Base-by-base conservation (phyloP, 2,113 vertebrate species). In the Ciconia maguari region DNA sequence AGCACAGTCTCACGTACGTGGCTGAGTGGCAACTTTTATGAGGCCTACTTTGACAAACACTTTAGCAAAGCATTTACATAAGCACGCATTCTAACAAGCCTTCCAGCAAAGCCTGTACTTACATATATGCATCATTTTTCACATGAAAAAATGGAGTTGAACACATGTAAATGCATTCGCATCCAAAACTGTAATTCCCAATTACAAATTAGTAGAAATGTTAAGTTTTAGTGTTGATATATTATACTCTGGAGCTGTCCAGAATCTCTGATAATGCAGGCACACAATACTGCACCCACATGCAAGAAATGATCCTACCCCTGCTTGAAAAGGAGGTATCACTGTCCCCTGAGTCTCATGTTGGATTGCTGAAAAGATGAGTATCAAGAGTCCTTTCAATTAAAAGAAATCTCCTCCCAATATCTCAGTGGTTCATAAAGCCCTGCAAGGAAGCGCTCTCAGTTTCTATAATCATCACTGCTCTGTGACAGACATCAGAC, bases 311-410 rank as follows among this genome's bases (percentile, higher is more conserved):
- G 0, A 72, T 42, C 26, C 25, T 27, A 62, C 25, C 4, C 20
- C 60, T 61, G 24, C 27, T n/a, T 74, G 34, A 16, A 65, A 91
- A 70, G 34, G 16, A 48, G 12, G 12, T 24, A 48, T 6, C 1
- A 0, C 55, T 38, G 11, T 46, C 10, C 22, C 7, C 5, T 1
- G 4, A 34, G 12, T n/a, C 18, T 68, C n/a, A 42, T 13, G 4
- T 2, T 55, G 38, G 18, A 86, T 58, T 1, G 0, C 38, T 68
- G n/a, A 79, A 64, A 91, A 79, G 26, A 61, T 52, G 2, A 88
- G 34, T 20, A 90, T 49, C 19, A 30, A 61, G 7, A 60, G 7
- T 46, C 8, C 38, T 87, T 69, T 51, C n/a, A 68, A 32, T 13
- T 21, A 49, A 48, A 83, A 42, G 13, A 60, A 64, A 60, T 55